Conservation (phyloP, 2,113 vertebrate species). For the Cololabis saira region DNA sequence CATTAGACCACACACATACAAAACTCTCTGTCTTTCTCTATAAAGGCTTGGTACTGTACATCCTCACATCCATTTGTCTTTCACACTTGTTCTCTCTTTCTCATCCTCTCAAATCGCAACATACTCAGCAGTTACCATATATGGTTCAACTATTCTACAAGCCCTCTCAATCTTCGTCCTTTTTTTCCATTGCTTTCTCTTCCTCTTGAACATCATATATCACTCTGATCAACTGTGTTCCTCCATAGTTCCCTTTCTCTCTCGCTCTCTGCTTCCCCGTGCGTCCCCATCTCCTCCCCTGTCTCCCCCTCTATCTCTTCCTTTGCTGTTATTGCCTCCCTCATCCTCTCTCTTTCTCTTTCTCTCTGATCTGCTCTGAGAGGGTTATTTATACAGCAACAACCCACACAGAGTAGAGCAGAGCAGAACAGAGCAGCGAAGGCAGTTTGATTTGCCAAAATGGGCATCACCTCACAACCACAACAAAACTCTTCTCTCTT, state of each 20-base stretch:
- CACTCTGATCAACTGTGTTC: constrained; percentile 56
- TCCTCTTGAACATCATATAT: constrained; percentile 58
- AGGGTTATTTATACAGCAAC: constrained; percentile 81
- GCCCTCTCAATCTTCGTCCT: constrained; percentile 46
- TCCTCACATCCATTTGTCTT: constrained; percentile 64
- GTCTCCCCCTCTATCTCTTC: constrained; percentile 34
- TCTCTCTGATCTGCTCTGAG: constrained; percentile 70
- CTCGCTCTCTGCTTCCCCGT: constrained; percentile 26
- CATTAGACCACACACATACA: constrained; percentile 51
- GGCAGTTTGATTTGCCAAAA: constrained; percentile 76
- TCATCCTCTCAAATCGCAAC: constrained; percentile 63
- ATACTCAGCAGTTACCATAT: constrained; percentile 68
- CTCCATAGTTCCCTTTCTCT: constrained; percentile 35
- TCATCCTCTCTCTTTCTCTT: constrained; percentile 42
- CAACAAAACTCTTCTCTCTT: constrained; percentile 56
- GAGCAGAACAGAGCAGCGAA: constrained; percentile 64
- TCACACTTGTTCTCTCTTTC: constrained; percentile 52
- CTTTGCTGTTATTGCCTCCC: constrained; percentile 35
- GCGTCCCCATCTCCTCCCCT: background rate
- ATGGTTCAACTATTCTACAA: constrained; percentile 69
- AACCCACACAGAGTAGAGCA: constrained; percentile 73
- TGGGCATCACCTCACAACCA: constrained; percentile 75
- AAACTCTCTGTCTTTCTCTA: constrained; percentile 14
- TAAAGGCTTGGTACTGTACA: constrained; percentile 48
- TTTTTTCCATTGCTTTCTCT: constrained; percentile 24